Base-by-base conservation (phyloP, 2,113 vertebrate species). In the Colistium nudipinnis region DNA sequence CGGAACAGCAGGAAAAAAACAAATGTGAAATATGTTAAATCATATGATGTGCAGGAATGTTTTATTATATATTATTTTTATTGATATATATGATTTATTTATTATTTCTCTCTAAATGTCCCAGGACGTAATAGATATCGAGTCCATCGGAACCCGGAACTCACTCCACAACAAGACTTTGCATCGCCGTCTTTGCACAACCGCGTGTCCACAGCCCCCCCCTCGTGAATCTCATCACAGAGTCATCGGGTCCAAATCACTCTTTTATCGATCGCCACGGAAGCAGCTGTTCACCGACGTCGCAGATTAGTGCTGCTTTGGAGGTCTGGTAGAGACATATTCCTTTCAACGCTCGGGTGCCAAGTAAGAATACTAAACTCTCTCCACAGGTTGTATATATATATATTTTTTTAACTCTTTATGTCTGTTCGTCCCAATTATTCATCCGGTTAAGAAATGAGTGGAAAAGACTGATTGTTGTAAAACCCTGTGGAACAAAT, bases 241-340 rank as follows among this genome's bases (percentile, higher is more conserved):
- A 13, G 49, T 27, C 41, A 60, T 31, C 54, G 44, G 48, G 45
- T 55, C 39, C 41, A 75, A 55, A 71, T 63, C 41, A 14, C 27
- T 63, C 28, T 31, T 44, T 55, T 48, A 66, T 76, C 1, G 55
- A 74, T 51, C 43, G 13, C 31, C 47, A 49, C 30, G 27, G 39
- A 25, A 7, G 59, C 43, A 31, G 57, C 35, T 43, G 43, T 27
- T 30, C 19, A 7, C 20, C 36, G 62, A 43, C 65, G 59, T 64
- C 57, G 56, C 52, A 31, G 28, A 80, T 66, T 53, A 67, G 9
- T 31, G 33, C 8, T 45, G 49, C 36, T 72, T 74, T 7, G 6
- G 49, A 20, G 49, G 33, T 16, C 38, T 51, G 28, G 12, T 28
- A 25, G 14, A 61, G 22, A 57, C 44, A 41, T 6, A n/a, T 69